Base-by-base conservation (phyloP, 2,113 vertebrate genomes). In the Alligator mississippiensis region DNA sequence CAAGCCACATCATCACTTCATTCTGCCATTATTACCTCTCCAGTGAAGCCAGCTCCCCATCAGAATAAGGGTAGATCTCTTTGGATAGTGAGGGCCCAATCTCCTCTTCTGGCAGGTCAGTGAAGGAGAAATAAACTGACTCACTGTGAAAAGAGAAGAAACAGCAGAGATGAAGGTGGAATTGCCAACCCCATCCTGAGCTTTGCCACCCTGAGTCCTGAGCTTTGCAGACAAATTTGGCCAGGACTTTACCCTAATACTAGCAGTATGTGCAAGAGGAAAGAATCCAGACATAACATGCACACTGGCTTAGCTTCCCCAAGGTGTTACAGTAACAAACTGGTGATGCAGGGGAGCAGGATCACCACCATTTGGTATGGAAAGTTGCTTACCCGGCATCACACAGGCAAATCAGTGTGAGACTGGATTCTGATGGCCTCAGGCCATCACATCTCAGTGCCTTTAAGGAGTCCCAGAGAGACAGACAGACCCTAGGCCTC, bases 51-150 rank as follows among this genome's bases (percentile, higher is more conserved):
- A 97, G 97, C 80, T 99, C 98, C 94, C 98, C 98, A 0, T 99
- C 99, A 0, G 99, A 99, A 92, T 98, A 97, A 4, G 98, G 97
- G 59, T 98, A 95, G 80, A 90, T 82, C 22, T 98, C 98, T 89
- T 80, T 97, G 34, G 92, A 84, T 84, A 95, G 97, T 0, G 72
- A 24, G 0, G 27, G 64, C 6, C 27, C n/a, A 1, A 64, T 11
- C 79, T 95, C 96, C 84, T 98, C 98, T 72, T 6, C 74, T 6
- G 93, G 97, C 81, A 97, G 94, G 92, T 98, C 98, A 92, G 96
- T 84, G 27, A 97, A 64, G 4, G 98, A 98, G 85, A 97, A 98
- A 95, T 97, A 97, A 77, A 98, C 38, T 1, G 98, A 98, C 78
- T 98, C 98, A 95, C 98, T 98, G 93, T 64, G 38, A 59, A 72